Evolutionary conservation across 2,113 vertebrate genomes (phyloP).

Genomic region (Halcyon senegalensis): DNA sequence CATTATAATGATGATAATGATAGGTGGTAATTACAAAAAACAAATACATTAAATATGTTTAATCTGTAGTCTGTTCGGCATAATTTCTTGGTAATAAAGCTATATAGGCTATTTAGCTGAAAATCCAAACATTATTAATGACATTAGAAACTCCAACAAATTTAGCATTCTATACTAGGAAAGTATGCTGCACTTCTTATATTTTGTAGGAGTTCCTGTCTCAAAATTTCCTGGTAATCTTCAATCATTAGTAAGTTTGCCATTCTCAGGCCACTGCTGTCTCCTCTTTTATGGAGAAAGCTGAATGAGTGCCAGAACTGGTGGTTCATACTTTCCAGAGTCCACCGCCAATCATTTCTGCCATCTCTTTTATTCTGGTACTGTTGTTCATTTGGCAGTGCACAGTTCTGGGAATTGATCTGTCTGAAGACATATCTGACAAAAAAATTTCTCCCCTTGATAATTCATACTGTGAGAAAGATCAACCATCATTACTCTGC

Average conservation of each 20-base stretch:
- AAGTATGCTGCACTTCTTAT: background rate
- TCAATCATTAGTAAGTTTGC: background rate
- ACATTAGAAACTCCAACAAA: background rate
- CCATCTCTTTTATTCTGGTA: background rate
- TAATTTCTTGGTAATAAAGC: constrained; percentile 37
- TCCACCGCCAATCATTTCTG: background rate
- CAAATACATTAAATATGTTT: constrained; percentile 51
- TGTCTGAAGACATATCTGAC: background rate
- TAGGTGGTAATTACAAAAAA: constrained; percentile 54
- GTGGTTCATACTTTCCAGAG: background rate
- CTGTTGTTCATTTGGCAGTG: background rate
- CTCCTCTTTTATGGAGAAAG: background rate
- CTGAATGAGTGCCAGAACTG: background rate
- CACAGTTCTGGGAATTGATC: background rate
- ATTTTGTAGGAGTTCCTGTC: background rate
- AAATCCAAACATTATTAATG: constrained; percentile 52
- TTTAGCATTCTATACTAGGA: background rate
- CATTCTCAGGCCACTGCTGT: background rate
- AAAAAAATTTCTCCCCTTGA: background rate
- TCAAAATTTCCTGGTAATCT: background rate
- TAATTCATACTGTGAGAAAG: background rate
- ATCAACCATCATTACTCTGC: background rate
- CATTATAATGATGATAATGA: background rate
- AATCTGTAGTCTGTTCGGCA: constrained; percentile 23
- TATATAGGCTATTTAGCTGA: constrained; percentile 30